Evolutionary conservation across 23 tunicate genomes (phyloP).

Genomic region (Ascidia mentula): DNA sequence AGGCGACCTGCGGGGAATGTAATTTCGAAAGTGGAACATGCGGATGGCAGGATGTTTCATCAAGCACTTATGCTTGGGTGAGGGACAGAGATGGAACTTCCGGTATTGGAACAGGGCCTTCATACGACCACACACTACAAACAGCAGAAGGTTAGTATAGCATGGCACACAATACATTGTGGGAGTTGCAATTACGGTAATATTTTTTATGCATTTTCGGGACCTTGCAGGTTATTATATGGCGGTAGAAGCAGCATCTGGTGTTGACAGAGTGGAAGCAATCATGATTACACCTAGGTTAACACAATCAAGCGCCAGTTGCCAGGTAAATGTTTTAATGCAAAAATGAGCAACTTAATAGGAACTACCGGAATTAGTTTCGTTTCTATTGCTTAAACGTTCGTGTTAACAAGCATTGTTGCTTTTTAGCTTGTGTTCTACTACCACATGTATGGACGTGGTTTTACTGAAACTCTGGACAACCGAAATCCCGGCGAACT

Average conservation of each 20-base stretch:
- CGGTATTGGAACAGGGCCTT: conserved; percentile 76
- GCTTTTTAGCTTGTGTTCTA: conserved; percentile 49
- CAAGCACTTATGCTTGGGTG: conserved; percentile 58
- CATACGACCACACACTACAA: conserved; percentile 72
- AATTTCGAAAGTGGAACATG: conserved; percentile 59
- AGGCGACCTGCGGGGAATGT: conserved; percentile 68
- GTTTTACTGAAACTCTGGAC: conserved; percentile 62
- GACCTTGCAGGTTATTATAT: conserved; percentile 75
- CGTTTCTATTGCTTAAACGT: neutral
- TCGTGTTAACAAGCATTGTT: neutral
- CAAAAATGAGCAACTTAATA: neutral
- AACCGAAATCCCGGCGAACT: conserved; percentile 83
- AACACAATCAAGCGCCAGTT: conserved; percentile 53
- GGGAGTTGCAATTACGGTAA: too few species aligned
- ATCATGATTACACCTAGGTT: conserved; percentile 60
- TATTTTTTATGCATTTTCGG: neutral
- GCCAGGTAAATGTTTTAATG: conserved; percentile 47
- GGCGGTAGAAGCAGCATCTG: conserved; percentile 75
- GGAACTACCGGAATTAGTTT: neutral
- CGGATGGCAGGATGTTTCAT: conserved; percentile 71
- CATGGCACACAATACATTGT: neutral
- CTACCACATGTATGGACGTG: conserved; percentile 87
- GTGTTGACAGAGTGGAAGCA: conserved; percentile 58
- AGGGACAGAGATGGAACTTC: conserved; percentile 87
- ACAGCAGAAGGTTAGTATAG: conserved; percentile 6